A percentile compares a stretch with the other conserved stretches of the same genome.
These are phyloP conservation scores for Cistogaster globosa DNA, from an alignment of 2,888 invertebrate species.

Conservation along the genomic window DNA sequence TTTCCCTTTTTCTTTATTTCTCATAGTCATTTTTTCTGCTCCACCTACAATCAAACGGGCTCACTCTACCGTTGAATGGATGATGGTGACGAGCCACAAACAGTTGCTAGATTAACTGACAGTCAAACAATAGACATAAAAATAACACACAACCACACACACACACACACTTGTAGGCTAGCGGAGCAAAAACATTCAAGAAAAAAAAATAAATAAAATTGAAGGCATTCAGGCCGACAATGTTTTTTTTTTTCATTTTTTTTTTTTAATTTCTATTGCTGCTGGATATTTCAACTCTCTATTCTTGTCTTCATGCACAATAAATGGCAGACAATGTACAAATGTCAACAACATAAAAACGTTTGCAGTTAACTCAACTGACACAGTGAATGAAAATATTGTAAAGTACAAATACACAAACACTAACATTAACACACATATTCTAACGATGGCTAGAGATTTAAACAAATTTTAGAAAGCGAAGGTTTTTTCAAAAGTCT, in stretches of 20 bases:
- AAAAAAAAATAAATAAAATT: conserved; percentile 1
- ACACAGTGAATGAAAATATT: conserved; percentile 71
- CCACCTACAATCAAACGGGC: conserved; percentile 55
- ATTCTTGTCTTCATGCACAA: conserved; percentile 72
- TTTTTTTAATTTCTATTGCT: conserved; percentile 37
- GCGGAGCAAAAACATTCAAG: too few relatives aligned
- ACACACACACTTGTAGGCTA: not conserved
- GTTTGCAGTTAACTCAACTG: conserved; percentile 71
- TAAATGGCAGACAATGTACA: conserved; percentile 78
- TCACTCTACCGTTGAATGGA: conserved; percentile 59
- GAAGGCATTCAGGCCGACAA: conserved; percentile 60
- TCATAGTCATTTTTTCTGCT: conserved; percentile 44
- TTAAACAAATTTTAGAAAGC: conserved; percentile 19
- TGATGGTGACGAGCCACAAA: conserved; percentile 70
- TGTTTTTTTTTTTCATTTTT: conserved; percentile 36
- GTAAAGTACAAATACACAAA: conserved; percentile 32
- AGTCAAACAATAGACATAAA: conserved; percentile 66
- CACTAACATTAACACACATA: not conserved
- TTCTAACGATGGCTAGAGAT: conserved; percentile 6
- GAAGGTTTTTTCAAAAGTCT: not conserved
- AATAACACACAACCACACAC: conserved; percentile 20
- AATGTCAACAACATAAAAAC: conserved; percentile 77
- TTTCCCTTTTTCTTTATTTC: conserved; percentile 13
- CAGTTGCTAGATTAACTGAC: conserved; percentile 71
- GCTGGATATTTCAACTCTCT: conserved; percentile 63